Evolutionary conservation across 2,888 invertebrate genomes (phyloP), one percentile per base, ranked within the genome.

Genomic region (Tetheella fluctuosa): DNA sequence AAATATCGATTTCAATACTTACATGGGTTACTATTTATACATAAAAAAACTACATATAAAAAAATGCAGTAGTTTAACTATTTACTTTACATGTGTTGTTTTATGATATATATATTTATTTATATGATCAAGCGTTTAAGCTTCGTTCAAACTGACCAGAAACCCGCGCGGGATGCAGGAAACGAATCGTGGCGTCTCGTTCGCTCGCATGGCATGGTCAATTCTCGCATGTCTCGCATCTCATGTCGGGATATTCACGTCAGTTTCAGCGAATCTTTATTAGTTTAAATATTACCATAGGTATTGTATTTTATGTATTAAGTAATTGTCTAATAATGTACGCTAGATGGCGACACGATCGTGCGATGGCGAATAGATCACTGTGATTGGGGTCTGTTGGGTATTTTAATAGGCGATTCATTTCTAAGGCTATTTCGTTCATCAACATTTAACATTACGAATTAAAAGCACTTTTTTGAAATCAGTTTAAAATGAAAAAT

Each of bases 341-440:
- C n/a, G 6, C 15, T 25, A 53, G 76, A 77, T 79, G 83, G 80
- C 76, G 79, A 69, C 76, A 74, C 76, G 72, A 69, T 70, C 79
- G 81, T 84, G 85, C 84, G 73, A 74, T 81, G 78, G 64, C 75
- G 67, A 60, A 65, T 73, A 73, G 76, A 73, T 76, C 72, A 56
- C 59, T 42, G 64, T 70, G 63, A 60, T 71, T 68, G 66, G 68
- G 76, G 77, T 68, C 79, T 67, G 79, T 73, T 68, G 61, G 64
- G 65, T 59, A 77, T 66, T 58, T 62, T 60, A 57, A 57, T 30
- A 54, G 56, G 25, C 7, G 28, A 53, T 25, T 53, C 4, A 53
- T 53, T 25, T 28, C 53, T 23, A 23, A 23, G 23, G 52, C 4
- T 6, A 12, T 52, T 52, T 42, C 6, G 13, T 15, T 10, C 13